phyloP scores from a whole-genome alignment of 2,113 vertebrate genomes.

The Ia io region DNA sequence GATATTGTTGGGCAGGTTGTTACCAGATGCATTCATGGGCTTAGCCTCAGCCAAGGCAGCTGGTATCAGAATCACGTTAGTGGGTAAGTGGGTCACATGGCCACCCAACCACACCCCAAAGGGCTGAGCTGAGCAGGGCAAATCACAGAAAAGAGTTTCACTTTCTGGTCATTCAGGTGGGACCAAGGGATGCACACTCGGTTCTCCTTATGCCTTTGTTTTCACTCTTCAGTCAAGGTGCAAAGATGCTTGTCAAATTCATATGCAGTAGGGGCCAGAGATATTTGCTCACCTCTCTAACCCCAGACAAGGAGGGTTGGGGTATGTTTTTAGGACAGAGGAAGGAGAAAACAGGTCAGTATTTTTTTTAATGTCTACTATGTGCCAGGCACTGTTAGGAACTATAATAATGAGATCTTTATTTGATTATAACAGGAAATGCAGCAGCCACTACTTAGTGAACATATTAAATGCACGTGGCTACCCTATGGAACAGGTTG shows the following conservation, averaged over 20 bases:
- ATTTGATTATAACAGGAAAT: background rate
- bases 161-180: background rate
- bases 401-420: background rate
- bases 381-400: background rate
- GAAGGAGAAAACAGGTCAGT: background rate
- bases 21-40: background rate
- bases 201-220: background rate
- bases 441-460: background rate
- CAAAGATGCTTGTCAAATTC: background rate
- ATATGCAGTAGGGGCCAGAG: no score
- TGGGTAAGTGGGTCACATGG: background rate
- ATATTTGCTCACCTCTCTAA: background rate
- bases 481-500: background rate
- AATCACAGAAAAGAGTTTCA: background rate
- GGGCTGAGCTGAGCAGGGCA: background rate
- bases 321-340: background rate
- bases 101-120: background rate
- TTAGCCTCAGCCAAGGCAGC: background rate
- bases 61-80: background rate
- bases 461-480: background rate
- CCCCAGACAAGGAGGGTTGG: background rate
- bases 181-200: background rate
- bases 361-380: background rate
- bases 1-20: background rate
- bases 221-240: background rate